Evolutionary conservation across 2,113 vertebrate genomes (phyloP).

Genomic region (Hassar affinis): DNA sequence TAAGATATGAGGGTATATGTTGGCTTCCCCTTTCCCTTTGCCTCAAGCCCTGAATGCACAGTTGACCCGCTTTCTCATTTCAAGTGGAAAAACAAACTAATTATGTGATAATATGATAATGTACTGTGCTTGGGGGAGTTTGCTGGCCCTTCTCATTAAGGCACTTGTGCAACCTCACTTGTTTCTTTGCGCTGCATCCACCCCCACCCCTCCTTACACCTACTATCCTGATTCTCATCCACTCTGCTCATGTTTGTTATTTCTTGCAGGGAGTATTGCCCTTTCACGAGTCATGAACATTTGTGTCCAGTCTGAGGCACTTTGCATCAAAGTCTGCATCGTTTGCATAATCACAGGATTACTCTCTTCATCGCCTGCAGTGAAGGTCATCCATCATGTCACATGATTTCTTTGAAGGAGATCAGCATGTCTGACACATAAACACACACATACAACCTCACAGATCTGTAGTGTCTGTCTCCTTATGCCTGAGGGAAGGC

Average conservation of each 20-base stretch:
- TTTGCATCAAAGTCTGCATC: constrained; percentile 81
- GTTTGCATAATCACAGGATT: constrained; percentile 92
- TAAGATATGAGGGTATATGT: constrained; percentile 26
- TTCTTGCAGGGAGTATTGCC: constrained; percentile 95
- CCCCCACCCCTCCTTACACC: constrained; percentile 38
- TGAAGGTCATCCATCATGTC: constrained; percentile 56
- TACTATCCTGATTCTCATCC: constrained; percentile 23
- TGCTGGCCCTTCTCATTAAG: constrained; percentile 75
- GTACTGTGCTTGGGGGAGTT: constrained; percentile 84
- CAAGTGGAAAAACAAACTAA: constrained; percentile 99
- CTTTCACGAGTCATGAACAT: constrained; percentile 96
- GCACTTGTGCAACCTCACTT: constrained; percentile 54
- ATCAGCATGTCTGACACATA: constrained; percentile 10
- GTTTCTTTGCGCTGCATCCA: constrained; percentile 29
- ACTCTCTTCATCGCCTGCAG: constrained; percentile 69
- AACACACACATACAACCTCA: constrained; percentile 28
- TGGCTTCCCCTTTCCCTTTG: constrained; percentile 67
- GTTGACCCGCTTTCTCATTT: constrained; percentile 94
- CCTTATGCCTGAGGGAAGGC: constrained; percentile 28
- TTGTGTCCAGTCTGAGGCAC: constrained; percentile 84
- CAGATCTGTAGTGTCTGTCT: constrained; percentile 21
- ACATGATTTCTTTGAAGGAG: constrained; percentile 41
- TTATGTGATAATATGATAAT: constrained; percentile 99
- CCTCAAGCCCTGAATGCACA: constrained; percentile 81
- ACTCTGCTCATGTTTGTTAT: constrained; percentile 81